Base-by-base conservation (phyloP, 2,113 vertebrate species). In the Psettodes erumei region DNA sequence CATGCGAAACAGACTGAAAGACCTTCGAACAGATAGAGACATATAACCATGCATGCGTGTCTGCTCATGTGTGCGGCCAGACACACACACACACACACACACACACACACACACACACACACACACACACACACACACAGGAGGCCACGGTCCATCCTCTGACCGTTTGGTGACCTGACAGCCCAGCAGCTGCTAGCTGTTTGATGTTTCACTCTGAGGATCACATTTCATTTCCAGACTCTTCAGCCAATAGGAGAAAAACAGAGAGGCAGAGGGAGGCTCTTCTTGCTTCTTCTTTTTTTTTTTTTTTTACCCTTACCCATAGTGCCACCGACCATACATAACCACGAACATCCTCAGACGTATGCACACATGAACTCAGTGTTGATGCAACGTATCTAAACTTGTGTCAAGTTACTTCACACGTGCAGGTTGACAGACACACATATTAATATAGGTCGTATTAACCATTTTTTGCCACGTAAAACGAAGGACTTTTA, bases 111-210 rank as follows among this genome's bases (percentile, higher is more conserved):
- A 58, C 28, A 69, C 71, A 66, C 58, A 65, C 35, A 71, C 65
- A 77, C 42, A 69, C 54, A 73, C 38, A 81, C 33, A 76, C 59
- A 75, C 9, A 70, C 28, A 84, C 23, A 66, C 75, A 73, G 48
- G 69, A 91, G 88, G 85, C 87, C 60, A n/a, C 54, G 88, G 90
- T 88, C 90, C 91, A 90, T 92, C 89, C 86, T 87, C 82, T 94
- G 92, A 93, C 93, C 94, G 91, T 81, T 70, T 45, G 58, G 77
- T 94, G 93, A 93, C 93, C 90, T 83, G 85, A 69, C 79, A 85
- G 80, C 79, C 87, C 85, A 88, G 92, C 94, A 94, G 94, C 94
- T 94, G 94, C 87, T 86, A 28, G 76, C 80, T 87, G 92, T 93
- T 94, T 93, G 92, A 93, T 93, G 93, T 92, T 91, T 90, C 89